Evolutionary conservation across 2,797 vertebrate genomes (phyloP).

Genomic region (Pseudotriccus pelzelni): DNA sequence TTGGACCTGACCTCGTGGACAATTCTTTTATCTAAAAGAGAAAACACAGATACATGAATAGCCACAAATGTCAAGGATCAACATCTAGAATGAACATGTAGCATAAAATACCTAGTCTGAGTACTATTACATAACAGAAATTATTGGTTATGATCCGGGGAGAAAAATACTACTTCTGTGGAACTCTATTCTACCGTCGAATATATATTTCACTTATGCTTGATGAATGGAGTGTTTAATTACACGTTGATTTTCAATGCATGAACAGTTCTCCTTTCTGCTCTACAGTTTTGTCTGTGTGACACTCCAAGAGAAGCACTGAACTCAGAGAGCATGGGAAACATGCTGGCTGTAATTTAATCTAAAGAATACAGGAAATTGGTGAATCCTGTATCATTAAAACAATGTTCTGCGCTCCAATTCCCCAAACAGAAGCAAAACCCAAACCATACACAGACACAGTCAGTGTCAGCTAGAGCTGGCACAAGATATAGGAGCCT

Average conservation of each 20-base stretch:
- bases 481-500: neutral
- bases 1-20: constrained; percentile 42
- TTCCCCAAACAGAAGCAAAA: neutral
- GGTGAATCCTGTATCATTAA: neutral
- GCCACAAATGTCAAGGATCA: neutral
- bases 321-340: neutral
- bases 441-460: neutral
- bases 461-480: neutral
- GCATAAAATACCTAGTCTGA: neutral
- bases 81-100: neutral
- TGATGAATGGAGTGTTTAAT: neutral
- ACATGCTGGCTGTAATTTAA: neutral
- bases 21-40: constrained; percentile 76
- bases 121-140: neutral
- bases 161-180: neutral
- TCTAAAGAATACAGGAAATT: neutral
- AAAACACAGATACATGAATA: neutral
- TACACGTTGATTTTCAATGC: neutral
- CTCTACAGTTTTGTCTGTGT: neutral
- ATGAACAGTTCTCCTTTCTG: neutral
- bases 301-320: neutral
- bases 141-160: neutral
- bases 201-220: neutral
- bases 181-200: neutral
- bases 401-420: neutral